phyloP scores from a whole-genome alignment of 2,113 vertebrate species.

The Spea multiplicata region DNA sequence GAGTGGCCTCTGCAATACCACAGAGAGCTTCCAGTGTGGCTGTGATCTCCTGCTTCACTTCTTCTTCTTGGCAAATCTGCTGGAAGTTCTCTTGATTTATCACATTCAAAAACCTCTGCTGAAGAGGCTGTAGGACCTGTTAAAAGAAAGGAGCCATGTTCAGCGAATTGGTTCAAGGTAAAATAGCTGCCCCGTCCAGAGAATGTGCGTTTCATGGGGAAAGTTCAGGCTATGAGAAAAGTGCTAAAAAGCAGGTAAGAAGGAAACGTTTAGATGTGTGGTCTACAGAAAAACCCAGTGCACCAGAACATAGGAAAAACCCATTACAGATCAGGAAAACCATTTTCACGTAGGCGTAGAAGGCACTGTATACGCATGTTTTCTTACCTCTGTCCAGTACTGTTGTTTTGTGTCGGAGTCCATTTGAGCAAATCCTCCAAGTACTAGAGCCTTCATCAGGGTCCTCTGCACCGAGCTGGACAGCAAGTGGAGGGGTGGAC shows the following conservation, averaged over 20 bases:
- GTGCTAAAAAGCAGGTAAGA: too few relatives aligned
- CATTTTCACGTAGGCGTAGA: too few relatives aligned
- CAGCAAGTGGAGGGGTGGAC: slow-evolving; percentile 89
- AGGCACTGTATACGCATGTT: too few relatives aligned
- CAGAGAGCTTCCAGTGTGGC: slow-evolving; percentile 93
- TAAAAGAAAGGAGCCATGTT: background rate
- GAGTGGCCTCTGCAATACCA: slow-evolving; percentile 95
- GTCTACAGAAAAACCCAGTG: too few relatives aligned
- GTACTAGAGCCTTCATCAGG: slow-evolving; percentile 94
- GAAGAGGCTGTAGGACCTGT: slow-evolving; percentile 94
- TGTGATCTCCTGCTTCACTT: slow-evolving; percentile 91
- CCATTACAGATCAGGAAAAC: too few relatives aligned
- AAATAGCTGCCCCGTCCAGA: background rate
- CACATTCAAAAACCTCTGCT: slow-evolving; percentile 93
- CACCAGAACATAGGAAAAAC: too few relatives aligned
- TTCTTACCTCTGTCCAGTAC: slow-evolving; percentile 94
- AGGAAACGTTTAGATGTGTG: too few relatives aligned
- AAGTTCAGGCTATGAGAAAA: too few relatives aligned
- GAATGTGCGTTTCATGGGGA: too few relatives aligned
- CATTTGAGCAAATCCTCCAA: slow-evolving; percentile 98
- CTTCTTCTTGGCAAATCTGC: slow-evolving; percentile 93
- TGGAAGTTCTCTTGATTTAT: slow-evolving; percentile 98
- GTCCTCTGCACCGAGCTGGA: slow-evolving; percentile 93
- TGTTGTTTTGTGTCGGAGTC: slow-evolving; percentile 95
- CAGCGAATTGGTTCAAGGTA: too few relatives aligned